Evolutionary conservation across 1,140 invertebrate species (phyloP), one percentile per base, ranked within the genome.

Genomic region (Macrosteles quadrilineatus): DNA sequence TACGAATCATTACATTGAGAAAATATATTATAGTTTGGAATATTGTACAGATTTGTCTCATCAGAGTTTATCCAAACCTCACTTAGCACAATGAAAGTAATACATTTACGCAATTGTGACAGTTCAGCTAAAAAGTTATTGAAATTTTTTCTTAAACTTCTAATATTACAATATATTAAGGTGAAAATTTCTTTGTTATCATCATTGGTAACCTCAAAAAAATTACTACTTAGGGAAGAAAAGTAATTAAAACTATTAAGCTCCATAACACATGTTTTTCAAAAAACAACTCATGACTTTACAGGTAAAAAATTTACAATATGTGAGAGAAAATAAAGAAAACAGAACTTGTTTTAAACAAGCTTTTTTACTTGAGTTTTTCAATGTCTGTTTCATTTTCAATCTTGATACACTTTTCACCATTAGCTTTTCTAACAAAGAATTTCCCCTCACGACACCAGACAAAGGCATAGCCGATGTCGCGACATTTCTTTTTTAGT

Each of bases 1-100:
- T 65, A 65, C 0, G 12, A 9, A 40, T 65, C n/a, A 40, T 65
- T 65, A 21, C 63, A 36, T 1, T n/a, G 25, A 62, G 57, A 23
- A 64, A 64, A 64, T 17, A 64, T 29, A 64, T 64, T 64, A 27
- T 64, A 64, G 17, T 32, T 32, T 31, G 62, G 62, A 1, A 64
- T 31, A n/a, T 29, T 64, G 17, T 64, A 64, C 2, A 64, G 40
- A 31, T 9, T 17, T 30, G 31, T 17, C 31, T 31, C 62, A 29
- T 64, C 31, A 65, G 29, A 21, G 31, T 65, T 65, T 6, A 65
- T 65, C 32, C 32, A 36, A 17, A 31, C 9, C 17, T 64, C 25
- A 14, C 62, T 64, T 19, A 59, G 29, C 19, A 31, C 30, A 36
- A 32, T 64, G 2, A 31, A 31, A 4, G 27, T 3, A 9, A 32